Percentiles rank a stretch among this genome's conserved stretches.
Conservation (phyloP, 1,140 invertebrate species). For the Megalopta genalis region DNA sequence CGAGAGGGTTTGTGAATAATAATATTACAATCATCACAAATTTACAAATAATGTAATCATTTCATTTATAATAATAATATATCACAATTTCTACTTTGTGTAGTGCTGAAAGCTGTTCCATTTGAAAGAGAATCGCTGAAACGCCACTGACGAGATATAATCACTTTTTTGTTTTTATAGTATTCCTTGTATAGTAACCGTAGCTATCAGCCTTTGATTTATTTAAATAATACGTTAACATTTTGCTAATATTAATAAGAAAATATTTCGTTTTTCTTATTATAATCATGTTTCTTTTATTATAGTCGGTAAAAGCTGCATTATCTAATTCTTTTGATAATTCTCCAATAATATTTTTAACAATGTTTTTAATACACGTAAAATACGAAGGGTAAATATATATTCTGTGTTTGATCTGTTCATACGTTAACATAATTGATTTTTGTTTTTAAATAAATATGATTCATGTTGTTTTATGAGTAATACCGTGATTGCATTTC, state of each 20-base stretch:
- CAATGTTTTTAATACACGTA: conserved; percentile 20
- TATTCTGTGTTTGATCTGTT: background rate
- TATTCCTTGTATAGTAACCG: conserved; percentile 33
- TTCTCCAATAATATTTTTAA: conserved; percentile 14
- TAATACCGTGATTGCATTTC: background rate
- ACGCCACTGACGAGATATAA: conserved; percentile 37
- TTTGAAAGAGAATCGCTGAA: conserved; percentile 21
- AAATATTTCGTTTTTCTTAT: conserved; percentile 52
- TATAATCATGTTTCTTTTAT: conserved; percentile 28
- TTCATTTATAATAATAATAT: conserved; percentile 55
- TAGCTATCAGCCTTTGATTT: conserved; percentile 55
- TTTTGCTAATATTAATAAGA: conserved; percentile 43
- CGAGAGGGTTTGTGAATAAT: conserved; percentile 42
- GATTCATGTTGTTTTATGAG: background rate
- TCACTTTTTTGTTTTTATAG: conserved; percentile 18
- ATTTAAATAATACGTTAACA: conserved; percentile 47
- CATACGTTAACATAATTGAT: conserved; percentile 1
- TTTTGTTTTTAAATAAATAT: conserved; percentile 28
- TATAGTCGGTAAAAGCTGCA: conserved; percentile 8
- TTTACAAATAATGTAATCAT: conserved; percentile 59
- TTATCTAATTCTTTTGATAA: background rate
- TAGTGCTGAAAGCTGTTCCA: conserved; percentile 57
- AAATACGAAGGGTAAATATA: conserved; percentile 1
- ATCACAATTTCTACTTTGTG: conserved; percentile 65
- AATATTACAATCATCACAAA: conserved; percentile 57